Base-by-base conservation (phyloP, 1,140 invertebrate species). In the Sinella curviseta region DNA sequence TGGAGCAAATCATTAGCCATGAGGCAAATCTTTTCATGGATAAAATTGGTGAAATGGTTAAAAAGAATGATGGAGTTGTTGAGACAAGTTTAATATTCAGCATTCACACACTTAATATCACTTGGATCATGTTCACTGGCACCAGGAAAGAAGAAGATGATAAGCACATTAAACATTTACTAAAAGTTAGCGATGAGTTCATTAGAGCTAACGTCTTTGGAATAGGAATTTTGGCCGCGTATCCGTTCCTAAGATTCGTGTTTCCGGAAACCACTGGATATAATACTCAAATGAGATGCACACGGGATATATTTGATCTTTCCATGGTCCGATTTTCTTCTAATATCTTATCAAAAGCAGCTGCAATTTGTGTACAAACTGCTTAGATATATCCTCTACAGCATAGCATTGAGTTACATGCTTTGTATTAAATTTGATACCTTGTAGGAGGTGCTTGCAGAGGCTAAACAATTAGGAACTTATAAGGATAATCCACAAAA, bases 251-350 rank as follows among this genome's bases (percentile, higher is more conserved):
- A 14, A 89, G 90, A 80, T 91, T 91, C 83, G 84, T 95, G 8
- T 92, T 92, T 1, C 94, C 94, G 0, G 90, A 92, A 80, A 86
- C 89, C 20, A 94, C 92, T 0, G 93, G 94, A 0, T 95, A 94
- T 82, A 93, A 90, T 82, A 76, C 57, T 26, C 80, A 81, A 54
- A 36, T 57, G 65, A 39, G 76, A 20, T 60, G 60, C 8, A 39
- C 35, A 16, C 28, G 28, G 17, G 80, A 54, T 17, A n/a, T 65
- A 86, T 90, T 16, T 94, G 93, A 80, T 85, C 74, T 48, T 74
- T 39, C 67, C 20, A 55, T 17, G 35, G 74, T 76, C 65, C 39
- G 4, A 48, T n/a, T n/a, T n/a, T n/a, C n/a, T n/a, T n/a, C n/a
- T n/a, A n/a, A n/a, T n/a, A n/a, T n/a, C n/a, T n/a, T n/a, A n/a